Percentiles rank a stretch among this genome's conserved stretches.
Conservation (phyloP, 2,888 invertebrate genomes). For the Torymus aiolomorphi region DNA sequence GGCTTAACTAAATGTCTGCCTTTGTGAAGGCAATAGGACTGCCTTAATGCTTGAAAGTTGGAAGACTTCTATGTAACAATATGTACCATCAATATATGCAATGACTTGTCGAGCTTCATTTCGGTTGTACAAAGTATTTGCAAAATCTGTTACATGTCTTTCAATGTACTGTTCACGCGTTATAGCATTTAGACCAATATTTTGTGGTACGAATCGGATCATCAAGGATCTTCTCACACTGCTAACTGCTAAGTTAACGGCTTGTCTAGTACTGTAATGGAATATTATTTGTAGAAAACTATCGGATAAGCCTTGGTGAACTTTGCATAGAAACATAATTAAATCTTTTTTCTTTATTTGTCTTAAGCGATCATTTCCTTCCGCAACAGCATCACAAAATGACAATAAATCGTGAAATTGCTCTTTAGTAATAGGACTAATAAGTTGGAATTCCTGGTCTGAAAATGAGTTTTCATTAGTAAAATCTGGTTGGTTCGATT, state of each 20-base stretch:
- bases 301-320: constrained; percentile 26
- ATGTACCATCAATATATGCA: constrained; percentile 50
- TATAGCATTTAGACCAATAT: too few relatives aligned
- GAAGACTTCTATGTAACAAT: constrained; percentile 38
- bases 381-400: constrained; percentile 45
- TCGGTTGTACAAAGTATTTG: constrained; percentile 38
- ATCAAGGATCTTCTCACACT: constrained; percentile 30
- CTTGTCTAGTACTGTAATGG: constrained; percentile 33
- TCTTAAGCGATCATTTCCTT: background rate
- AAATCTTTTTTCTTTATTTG: too few relatives aligned
- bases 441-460: background rate
- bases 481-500: background rate
- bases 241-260: constrained; percentile 7
- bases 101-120: constrained; percentile 9
- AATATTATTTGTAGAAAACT: too few relatives aligned
- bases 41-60: constrained; percentile 44
- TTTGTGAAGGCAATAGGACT: constrained; percentile 52
- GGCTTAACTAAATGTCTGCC: constrained; percentile 56
- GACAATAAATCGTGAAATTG: constrained; percentile 43
- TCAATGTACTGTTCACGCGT: constrained; percentile 23
- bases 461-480: too few relatives aligned
- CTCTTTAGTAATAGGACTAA: background rate
- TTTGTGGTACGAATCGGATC: constrained; percentile 22
- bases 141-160: constrained; percentile 18
- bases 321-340: constrained; percentile 36